Evolutionary conservation across 2,797 vertebrate species (phyloP).

Genomic region (Spondyliosoma cantharus): DNA sequence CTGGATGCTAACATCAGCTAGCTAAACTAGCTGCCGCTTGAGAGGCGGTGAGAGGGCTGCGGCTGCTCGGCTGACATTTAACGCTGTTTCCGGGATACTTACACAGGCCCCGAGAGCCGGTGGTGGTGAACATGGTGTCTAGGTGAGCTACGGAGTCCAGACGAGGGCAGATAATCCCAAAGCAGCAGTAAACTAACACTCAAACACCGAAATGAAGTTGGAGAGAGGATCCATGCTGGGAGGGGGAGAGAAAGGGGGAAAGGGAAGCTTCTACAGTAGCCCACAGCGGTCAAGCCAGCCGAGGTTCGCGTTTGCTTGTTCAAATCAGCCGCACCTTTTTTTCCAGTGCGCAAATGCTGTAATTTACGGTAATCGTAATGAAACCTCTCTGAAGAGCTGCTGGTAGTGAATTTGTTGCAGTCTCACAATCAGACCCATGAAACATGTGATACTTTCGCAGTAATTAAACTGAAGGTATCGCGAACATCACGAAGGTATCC

Average conservation of each 20-base stretch:
- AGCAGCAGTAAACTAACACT: constrained; percentile 33
- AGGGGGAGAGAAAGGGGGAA: background rate
- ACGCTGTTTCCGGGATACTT: constrained; percentile 66
- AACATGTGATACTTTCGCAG: too few relatives aligned
- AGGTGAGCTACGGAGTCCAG: background rate
- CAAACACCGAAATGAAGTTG: constrained; percentile 68
- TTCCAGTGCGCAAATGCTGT: too few relatives aligned
- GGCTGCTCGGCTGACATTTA: constrained; percentile 6
- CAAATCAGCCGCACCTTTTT: too few relatives aligned
- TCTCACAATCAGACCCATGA: too few relatives aligned
- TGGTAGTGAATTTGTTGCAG: too few relatives aligned
- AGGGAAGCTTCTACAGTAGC: constrained; percentile 26
- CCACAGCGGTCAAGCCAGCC: too few relatives aligned
- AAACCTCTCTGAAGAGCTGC: too few relatives aligned
- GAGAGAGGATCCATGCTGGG: constrained; percentile 63
- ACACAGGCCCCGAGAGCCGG: constrained; percentile 86
- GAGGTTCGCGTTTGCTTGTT: too few relatives aligned
- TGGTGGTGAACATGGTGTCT: constrained; percentile 83
- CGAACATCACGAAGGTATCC: too few relatives aligned
- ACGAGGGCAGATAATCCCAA: background rate
- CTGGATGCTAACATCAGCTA: constrained; percentile 43
- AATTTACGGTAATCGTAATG: too few relatives aligned
- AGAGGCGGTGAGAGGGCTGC: constrained; percentile 8
- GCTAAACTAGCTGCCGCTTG: constrained; percentile 46
- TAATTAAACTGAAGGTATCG: too few relatives aligned